phyloP scores from a whole-genome alignment of 2,113 vertebrate species.

The Cyphomyrus plagiostoma region DNA sequence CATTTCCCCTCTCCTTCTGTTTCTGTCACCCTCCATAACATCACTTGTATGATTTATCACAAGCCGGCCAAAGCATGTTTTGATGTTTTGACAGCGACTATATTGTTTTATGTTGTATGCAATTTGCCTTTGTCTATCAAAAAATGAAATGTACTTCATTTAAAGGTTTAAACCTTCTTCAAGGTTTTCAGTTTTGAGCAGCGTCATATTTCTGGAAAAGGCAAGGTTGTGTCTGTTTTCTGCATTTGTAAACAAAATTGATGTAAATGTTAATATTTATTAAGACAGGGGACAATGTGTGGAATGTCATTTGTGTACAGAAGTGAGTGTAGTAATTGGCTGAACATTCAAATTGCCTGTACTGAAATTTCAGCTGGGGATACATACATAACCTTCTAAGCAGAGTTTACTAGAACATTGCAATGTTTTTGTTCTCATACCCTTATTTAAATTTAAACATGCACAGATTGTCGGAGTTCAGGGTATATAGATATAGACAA shows the following conservation, averaged over 20 bases:
- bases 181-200: neutral
- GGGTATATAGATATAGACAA: neutral
- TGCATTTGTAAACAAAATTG: neutral
- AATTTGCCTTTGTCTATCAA: neutral
- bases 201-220: neutral
- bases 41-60: neutral
- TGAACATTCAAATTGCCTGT: neutral
- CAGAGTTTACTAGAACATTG: neutral
- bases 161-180: neutral
- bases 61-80: neutral
- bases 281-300: neutral
- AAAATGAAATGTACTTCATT: neutral
- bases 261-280: neutral
- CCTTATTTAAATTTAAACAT: neutral
- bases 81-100: neutral
- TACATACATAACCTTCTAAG: neutral
- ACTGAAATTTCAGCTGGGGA: neutral
- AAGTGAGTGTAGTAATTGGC: neutral
- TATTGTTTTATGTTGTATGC: neutral
- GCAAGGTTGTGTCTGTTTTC: neutral
- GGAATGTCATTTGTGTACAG: neutral
- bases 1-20: neutral
- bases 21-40: neutral
- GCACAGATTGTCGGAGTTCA: neutral
- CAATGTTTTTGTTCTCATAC: neutral